phyloP scores from a whole-genome alignment of 2,888 invertebrate species.

The Chymomyza amoena region DNA sequence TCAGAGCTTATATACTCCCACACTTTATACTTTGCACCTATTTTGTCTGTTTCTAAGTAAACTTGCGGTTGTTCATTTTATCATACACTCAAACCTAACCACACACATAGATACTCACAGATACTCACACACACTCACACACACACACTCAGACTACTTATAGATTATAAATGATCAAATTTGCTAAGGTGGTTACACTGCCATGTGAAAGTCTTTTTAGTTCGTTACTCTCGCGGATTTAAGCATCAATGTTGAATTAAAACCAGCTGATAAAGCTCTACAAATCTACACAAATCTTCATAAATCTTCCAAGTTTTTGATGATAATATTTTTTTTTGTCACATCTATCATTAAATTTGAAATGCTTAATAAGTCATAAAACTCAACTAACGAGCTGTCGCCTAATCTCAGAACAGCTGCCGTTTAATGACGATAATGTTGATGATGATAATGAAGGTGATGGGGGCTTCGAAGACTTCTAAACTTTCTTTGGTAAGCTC shows the following conservation, averaged over 20 bases:
- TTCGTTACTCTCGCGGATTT: background rate
- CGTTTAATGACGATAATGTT: background rate
- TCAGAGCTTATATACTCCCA: background rate
- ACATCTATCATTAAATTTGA: slow-evolving; percentile 12
- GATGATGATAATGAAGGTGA: background rate
- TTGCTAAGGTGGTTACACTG: background rate
- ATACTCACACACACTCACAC: background rate
- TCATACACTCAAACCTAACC: slow-evolving; percentile 37
- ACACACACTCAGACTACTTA: background rate
- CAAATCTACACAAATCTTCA: slow-evolving; percentile 28
- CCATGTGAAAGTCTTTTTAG: background rate
- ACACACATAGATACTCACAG: slow-evolving; percentile 21
- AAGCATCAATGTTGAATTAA: slow-evolving; percentile 31
- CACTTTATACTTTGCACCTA: background rate
- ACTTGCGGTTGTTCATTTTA: slow-evolving; percentile 16
- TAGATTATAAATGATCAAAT: background rate
- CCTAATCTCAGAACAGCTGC: slow-evolving; percentile 26
- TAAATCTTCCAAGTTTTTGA: background rate
- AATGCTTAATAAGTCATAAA: slow-evolving; percentile 55
- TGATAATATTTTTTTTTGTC: background rate
- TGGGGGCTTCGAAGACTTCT: slow-evolving; percentile 36
- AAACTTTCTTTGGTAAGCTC: slow-evolving; percentile 42
- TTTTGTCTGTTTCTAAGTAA: background rate
- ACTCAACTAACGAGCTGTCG: slow-evolving; percentile 32
- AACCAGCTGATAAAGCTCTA: slow-evolving; percentile 27